Conservation (phyloP, 2,797 vertebrate species). For the Ceryle rudis region DNA sequence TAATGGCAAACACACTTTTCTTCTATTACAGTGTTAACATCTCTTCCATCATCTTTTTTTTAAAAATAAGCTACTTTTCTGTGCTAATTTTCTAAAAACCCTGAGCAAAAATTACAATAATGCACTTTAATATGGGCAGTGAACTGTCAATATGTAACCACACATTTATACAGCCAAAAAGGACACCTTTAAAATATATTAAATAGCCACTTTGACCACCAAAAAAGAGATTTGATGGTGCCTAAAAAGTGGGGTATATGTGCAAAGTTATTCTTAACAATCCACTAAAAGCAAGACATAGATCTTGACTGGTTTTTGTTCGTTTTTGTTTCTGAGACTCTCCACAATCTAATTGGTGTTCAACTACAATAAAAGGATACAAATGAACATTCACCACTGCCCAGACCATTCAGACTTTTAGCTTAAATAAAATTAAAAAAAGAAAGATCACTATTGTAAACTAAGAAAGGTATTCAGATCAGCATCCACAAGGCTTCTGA, state of each 20-base stretch:
- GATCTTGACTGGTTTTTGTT: constrained; percentile 80
- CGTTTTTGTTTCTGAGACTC: constrained; percentile 72
- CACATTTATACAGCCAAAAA: constrained; percentile 82
- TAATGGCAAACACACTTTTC: constrained; percentile 83
- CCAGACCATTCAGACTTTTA: constrained; percentile 87
- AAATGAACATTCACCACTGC: constrained; percentile 93
- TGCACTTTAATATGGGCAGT: constrained; percentile 95
- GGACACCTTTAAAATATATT: constrained; percentile 81
- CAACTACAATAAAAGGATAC: constrained; percentile 82
- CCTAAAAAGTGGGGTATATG: constrained; percentile 78
- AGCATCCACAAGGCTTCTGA: constrained; percentile 87
- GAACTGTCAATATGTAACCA: constrained; percentile 90
- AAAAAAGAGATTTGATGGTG: constrained; percentile 73
- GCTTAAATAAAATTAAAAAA: constrained; percentile 80
- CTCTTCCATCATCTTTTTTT: constrained; percentile 83
- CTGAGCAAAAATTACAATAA: constrained; percentile 97
- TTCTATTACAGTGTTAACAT: constrained; percentile 85
- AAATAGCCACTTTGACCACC: constrained; percentile 78
- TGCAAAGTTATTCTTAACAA: constrained; percentile 85
- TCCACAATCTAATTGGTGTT: constrained; percentile 81
- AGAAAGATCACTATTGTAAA: constrained; percentile 82
- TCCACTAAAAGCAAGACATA: constrained; percentile 82
- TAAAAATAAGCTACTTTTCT: constrained; percentile 88
- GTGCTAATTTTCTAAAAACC: constrained; percentile 89
- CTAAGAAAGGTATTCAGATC: constrained; percentile 83